Percentiles rank a stretch among this genome's conserved stretches.
phyloP scores from a whole-genome alignment of 2,888 invertebrate species.

The Bellardia pandia region DNA sequence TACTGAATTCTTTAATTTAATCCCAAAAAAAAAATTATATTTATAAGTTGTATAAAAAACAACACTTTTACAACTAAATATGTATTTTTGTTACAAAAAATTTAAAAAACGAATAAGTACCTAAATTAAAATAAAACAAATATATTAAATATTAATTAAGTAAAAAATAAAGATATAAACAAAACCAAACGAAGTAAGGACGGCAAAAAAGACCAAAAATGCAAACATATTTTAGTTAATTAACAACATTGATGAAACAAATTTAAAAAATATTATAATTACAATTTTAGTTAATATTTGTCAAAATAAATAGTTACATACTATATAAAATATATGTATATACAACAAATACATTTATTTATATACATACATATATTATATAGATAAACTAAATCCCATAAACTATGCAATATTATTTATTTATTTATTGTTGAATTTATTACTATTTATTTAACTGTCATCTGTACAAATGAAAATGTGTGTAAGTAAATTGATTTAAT shows the following conservation, averaged over 20 bases:
- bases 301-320: conserved; percentile 35
- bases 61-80: conserved; percentile 40
- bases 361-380: not conserved
- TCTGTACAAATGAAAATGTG: not conserved
- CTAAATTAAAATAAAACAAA: conserved; percentile 28
- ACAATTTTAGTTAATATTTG: conserved; percentile 51
- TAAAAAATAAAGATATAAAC: conserved; percentile 14
- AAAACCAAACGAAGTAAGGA: conserved; percentile 24
- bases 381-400: conserved; percentile 38
- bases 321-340: not conserved
- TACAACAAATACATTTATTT: no score
- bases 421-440: conserved; percentile 5
- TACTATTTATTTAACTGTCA: not conserved
- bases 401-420: conserved; percentile 37
- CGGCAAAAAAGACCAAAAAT: conserved; percentile 53
- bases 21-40: conserved; percentile 6
- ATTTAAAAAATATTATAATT: conserved; percentile 41
- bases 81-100: conserved; percentile 22
- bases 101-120: conserved; percentile 44
- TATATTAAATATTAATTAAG: conserved; percentile 44
- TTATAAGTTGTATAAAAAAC: conserved; percentile 37
- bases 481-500: conserved; percentile 38
- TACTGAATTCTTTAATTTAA: conserved; percentile 26
- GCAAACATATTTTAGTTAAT: conserved; percentile 54
- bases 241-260: conserved; percentile 28